Percentiles rank a stretch among this genome's conserved stretches.
Evolutionary conservation across 2,888 invertebrate species (phyloP).

Genomic region (Heliconius erato): DNA sequence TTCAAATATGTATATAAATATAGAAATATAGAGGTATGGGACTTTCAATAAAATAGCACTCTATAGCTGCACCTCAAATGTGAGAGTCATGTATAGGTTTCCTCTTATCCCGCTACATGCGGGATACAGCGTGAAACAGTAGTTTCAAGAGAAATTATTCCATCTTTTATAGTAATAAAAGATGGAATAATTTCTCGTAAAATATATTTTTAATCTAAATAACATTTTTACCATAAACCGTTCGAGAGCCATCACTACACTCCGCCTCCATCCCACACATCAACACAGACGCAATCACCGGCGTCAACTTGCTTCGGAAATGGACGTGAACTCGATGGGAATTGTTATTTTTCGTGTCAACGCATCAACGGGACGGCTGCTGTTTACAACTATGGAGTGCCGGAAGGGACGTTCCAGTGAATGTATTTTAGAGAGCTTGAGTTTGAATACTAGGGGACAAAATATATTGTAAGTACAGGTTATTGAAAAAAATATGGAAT

Average conservation of each 20-base stretch:
- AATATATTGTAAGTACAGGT: background rate
- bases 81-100: no score
- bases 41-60: no score
- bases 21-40: no score
- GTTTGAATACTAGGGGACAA: background rate
- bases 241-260: background rate
- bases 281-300: constrained; percentile 26
- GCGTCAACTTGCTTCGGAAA: constrained; percentile 36
- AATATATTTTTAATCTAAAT: no score
- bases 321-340: constrained; percentile 33
- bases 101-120: no score
- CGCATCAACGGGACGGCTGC: background rate
- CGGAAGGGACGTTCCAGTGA: background rate
- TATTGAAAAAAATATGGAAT: background rate
- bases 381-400: constrained; percentile 3
- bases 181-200: no score
- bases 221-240: background rate
- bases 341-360: constrained; percentile 38
- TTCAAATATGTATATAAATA: no score
- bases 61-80: no score
- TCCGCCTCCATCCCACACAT: constrained; percentile 4
- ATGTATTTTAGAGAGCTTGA: background rate
- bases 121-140: no score
- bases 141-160: no score
- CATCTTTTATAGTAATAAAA: no score